Conservation (phyloP, 1,140 invertebrate species). For the Papilio dardanus region DNA sequence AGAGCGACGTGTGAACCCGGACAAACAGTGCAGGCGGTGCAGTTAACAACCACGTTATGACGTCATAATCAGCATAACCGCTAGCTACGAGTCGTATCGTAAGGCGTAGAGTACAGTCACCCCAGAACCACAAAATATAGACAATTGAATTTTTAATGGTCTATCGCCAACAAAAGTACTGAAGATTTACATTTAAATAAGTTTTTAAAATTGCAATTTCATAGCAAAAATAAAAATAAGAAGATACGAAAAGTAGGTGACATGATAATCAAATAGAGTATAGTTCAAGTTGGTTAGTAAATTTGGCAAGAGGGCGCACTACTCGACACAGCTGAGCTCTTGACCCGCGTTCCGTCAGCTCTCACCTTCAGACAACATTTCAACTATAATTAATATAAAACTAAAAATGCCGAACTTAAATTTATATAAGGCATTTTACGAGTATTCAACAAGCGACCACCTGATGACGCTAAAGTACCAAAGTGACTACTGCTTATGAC, state of each 20-base stretch:
- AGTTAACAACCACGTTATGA: constrained; percentile 34
- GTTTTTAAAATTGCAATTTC: neutral
- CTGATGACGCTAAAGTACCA: no score
- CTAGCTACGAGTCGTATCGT: neutral
- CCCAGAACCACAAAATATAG: neutral
- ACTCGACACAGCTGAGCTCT: constrained; percentile 10
- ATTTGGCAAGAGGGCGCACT: constrained; percentile 18
- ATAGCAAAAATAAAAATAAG: neutral
- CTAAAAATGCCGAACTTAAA: neutral
- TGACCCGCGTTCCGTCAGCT: constrained; percentile 8
- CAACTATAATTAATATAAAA: neutral
- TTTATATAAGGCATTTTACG: no score
- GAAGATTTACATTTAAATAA: neutral
- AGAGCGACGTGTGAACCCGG: constrained; percentile 4
- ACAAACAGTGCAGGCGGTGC: constrained; percentile 23
- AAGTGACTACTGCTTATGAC: no score
- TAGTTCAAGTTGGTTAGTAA: neutral
- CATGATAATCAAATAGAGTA: neutral
- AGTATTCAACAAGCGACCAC: no score
- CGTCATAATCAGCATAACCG: constrained; percentile 29
- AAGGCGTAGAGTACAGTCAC: neutral
- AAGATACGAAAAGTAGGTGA: neutral
- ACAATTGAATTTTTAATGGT: neutral
- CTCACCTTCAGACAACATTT: neutral
- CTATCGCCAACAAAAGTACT: neutral